Conservation (phyloP, 2,797 vertebrate genomes). For the Eurystomus glaucurus region DNA sequence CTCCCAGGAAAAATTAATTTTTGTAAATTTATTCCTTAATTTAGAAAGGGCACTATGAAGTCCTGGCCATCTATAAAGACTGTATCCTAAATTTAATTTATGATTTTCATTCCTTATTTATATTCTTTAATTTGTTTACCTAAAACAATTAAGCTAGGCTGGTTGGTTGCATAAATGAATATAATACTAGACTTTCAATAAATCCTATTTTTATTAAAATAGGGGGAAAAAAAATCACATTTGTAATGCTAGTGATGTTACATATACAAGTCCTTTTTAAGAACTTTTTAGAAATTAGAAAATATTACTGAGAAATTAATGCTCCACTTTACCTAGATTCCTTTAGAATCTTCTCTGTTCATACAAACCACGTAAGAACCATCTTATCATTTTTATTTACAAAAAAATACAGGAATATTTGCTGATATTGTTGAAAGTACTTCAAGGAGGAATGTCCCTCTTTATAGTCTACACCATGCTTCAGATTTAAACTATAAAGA, state of each 20-base stretch:
- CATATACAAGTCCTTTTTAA: background rate
- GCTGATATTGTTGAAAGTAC: background rate
- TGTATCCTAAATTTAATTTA: constrained; percentile 6
- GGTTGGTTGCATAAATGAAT: background rate
- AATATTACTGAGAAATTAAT: background rate
- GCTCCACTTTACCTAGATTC: background rate
- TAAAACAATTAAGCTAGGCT: constrained; percentile 14
- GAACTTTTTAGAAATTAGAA: background rate
- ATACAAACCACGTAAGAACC: background rate
- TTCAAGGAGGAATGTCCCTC: background rate
- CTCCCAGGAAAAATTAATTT: background rate
- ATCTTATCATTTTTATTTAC: background rate
- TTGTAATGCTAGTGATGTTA: background rate
- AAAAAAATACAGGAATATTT: background rate
- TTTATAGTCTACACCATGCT: background rate
- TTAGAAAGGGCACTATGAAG: background rate
- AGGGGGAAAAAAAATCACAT: fast-evolving
- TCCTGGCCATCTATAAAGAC: background rate
- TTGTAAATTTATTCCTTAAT: background rate
- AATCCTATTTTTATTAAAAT: background rate
- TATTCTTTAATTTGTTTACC: background rate
- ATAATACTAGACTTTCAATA: background rate
- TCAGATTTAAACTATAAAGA: background rate
- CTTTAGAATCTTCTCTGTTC: background rate
- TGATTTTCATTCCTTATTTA: background rate